These are phyloP conservation scores for Platygyra sinensis DNA, from an alignment of 64 coral and sea anemone species.

Conservation along the genomic window DNA sequence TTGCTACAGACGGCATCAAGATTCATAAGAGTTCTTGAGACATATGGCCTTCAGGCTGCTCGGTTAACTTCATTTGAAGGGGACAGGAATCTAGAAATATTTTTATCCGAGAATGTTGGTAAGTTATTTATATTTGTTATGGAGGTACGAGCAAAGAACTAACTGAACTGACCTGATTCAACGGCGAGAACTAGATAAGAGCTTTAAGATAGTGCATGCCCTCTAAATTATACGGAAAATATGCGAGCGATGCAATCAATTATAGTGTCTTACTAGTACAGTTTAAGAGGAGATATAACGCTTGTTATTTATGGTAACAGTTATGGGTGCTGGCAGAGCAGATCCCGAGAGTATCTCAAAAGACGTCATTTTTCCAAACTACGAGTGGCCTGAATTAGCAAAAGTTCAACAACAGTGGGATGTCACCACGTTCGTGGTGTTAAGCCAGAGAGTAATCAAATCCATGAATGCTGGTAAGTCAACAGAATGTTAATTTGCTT, in stretches of 20 bases:
- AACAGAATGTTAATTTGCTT: not conserved
- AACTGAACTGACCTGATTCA: no score
- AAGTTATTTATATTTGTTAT: not conserved
- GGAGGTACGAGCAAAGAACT: not conserved
- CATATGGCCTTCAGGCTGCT: slow-evolving; percentile 60
- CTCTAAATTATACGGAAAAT: no score
- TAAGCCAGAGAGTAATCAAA: slow-evolving; percentile 18
- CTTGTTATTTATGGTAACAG: slow-evolving; percentile 1
- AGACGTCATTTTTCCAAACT: slow-evolving; percentile 66
- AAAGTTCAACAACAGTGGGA: slow-evolving; percentile 23
- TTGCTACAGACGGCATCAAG: slow-evolving; percentile 52
- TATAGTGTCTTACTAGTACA: no score
- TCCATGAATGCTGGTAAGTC: slow-evolving; percentile 26
- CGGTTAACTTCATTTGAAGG: not conserved
- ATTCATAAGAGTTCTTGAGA: slow-evolving; percentile 37
- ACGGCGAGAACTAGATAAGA: not conserved
- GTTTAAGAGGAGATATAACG: not conserved
- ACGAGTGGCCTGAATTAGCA: slow-evolving; percentile 26
- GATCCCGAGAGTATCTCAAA: slow-evolving; percentile 27
- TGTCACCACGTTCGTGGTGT: slow-evolving; percentile 49
- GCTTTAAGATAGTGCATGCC: no score
- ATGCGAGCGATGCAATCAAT: no score
- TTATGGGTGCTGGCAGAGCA: slow-evolving; percentile 55
- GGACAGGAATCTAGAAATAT: slow-evolving; percentile 34
- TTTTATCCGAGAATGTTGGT: slow-evolving; percentile 62